These are phyloP conservation scores for Agrypnus murinus DNA, from an alignment of 2,888 invertebrate genomes.

Conservation along the genomic window DNA sequence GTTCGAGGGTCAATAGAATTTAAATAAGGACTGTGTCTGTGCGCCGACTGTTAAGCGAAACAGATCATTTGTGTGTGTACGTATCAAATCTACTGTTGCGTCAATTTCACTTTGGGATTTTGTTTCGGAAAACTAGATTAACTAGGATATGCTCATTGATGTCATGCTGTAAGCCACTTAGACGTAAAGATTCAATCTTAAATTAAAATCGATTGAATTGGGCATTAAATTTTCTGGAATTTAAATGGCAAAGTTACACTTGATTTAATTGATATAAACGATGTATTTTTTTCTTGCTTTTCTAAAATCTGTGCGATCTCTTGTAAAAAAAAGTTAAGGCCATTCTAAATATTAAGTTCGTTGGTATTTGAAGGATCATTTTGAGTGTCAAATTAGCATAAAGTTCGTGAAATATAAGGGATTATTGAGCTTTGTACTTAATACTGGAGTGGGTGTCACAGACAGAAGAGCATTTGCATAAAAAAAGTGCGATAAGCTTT, in stretches of 20 bases:
- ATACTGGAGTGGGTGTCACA: slow-evolving; percentile 13
- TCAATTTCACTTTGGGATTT: neutral
- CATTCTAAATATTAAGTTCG: slow-evolving; percentile 1
- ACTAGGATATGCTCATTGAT: too few relatives aligned
- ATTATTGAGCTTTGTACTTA: slow-evolving; percentile 28
- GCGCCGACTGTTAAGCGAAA: slow-evolving; percentile 16
- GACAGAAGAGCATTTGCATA: slow-evolving; percentile 7
- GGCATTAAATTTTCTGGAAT: too few relatives aligned
- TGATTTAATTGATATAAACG: too few relatives aligned
- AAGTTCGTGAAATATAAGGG: slow-evolving; percentile 21
- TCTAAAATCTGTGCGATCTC: too few relatives aligned
- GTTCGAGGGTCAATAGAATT: slow-evolving; percentile 23
- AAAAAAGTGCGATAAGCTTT: neutral
- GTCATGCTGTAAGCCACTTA: too few relatives aligned
- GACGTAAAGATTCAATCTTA: too few relatives aligned
- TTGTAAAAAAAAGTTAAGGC: neutral
- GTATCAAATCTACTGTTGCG: neutral
- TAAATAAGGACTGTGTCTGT: slow-evolving; percentile 19
- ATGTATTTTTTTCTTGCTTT: too few relatives aligned
- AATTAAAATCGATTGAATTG: too few relatives aligned
- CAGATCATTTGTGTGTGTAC: slow-evolving; percentile 16
- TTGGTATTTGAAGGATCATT: slow-evolving; percentile 11
- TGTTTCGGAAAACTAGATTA: neutral
- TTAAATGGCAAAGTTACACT: too few relatives aligned
- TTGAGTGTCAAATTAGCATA: slow-evolving; percentile 19